phyloP scores from a whole-genome alignment of 1,140 invertebrate species.

The Caenorhabditis inopinata region DNA sequence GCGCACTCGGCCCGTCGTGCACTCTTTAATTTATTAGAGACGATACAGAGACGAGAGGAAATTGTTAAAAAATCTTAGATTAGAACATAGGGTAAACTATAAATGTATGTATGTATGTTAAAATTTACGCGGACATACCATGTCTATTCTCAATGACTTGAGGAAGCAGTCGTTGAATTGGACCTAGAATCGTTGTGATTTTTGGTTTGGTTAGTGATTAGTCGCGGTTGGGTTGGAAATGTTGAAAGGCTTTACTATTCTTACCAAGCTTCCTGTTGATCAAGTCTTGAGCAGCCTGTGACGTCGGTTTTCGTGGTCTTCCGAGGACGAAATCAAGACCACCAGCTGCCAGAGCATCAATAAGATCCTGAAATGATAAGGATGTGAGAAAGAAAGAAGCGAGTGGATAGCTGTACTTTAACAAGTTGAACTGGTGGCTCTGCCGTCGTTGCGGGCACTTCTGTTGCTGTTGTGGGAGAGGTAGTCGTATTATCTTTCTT shows the following conservation, averaged over 20 bases:
- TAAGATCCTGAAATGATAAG: constrained; percentile 30
- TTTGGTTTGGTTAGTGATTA: background rate
- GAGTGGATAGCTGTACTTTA: background rate
- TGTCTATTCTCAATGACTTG: constrained; percentile 37
- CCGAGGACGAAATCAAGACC: constrained; percentile 36
- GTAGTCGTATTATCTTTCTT: constrained; percentile 9
- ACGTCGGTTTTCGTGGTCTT: constrained; percentile 11
- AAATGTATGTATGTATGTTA: constrained; percentile 1
- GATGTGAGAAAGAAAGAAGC: too few relatives aligned
- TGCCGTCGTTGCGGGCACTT: background rate
- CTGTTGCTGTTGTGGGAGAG: background rate
- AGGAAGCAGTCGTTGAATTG: constrained; percentile 29
- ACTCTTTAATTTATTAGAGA: constrained; percentile 49
- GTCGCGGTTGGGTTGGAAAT: background rate
- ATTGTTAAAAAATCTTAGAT: constrained; percentile 5
- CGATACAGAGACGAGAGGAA: background rate
- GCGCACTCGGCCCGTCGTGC: constrained; percentile 50
- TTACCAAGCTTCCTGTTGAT: constrained; percentile 32
- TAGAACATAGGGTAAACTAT: constrained; percentile 11
- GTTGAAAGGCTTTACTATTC: background rate
- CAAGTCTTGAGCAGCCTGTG: constrained; percentile 31
- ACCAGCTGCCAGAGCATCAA: constrained; percentile 42
- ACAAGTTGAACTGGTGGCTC: constrained; percentile 47
- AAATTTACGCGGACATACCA: constrained; percentile 37
- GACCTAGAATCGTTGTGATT: constrained; percentile 30